Percentiles rank a stretch among this genome's conserved stretches.
Evolutionary conservation across 2,888 invertebrate species (phyloP).

Genomic region (Agapostemon virescens): DNA sequence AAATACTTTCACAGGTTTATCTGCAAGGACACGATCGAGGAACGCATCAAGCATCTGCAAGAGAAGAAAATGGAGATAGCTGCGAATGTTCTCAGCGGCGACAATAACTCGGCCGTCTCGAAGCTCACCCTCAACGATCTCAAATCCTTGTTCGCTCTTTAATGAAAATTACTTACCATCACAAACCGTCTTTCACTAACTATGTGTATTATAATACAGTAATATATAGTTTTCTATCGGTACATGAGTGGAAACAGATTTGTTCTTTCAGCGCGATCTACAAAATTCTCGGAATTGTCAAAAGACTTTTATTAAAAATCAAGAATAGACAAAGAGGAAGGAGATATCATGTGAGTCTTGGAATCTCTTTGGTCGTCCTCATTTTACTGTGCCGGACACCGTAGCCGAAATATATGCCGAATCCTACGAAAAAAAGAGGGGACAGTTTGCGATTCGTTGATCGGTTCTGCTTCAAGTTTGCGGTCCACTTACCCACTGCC

Average conservation of each 20-base stretch:
- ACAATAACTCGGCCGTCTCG: conserved; percentile 83
- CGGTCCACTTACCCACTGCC: conserved; percentile 84
- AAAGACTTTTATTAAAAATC: conserved; percentile 5
- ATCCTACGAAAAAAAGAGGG: conserved; percentile 24
- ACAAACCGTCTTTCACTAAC: background rate
- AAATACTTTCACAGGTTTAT: conserved; percentile 85
- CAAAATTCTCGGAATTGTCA: background rate
- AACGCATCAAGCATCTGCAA: conserved; percentile 90
- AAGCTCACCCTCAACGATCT: conserved; percentile 92
- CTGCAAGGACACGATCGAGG: conserved; percentile 92
- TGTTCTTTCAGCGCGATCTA: background rate
- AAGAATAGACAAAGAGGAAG: background rate
- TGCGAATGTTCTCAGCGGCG: conserved; percentile 88
- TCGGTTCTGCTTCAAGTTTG: background rate
- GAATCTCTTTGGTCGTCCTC: conserved; percentile 31
- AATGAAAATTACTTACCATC: conserved; percentile 13
- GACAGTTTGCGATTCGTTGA: background rate
- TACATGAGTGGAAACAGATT: background rate
- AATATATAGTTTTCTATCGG: background rate
- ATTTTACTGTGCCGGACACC: conserved; percentile 83
- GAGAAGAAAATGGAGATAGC: conserved; percentile 90
- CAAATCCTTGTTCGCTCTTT: conserved; percentile 84
- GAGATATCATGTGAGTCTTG: conserved; percentile 33
- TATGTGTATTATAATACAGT: background rate
- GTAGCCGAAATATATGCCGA: conserved; percentile 85